These are phyloP conservation scores for Rhogogaster chlorosoma DNA, from an alignment of 2,888 invertebrate genomes.

Conservation along the genomic window DNA sequence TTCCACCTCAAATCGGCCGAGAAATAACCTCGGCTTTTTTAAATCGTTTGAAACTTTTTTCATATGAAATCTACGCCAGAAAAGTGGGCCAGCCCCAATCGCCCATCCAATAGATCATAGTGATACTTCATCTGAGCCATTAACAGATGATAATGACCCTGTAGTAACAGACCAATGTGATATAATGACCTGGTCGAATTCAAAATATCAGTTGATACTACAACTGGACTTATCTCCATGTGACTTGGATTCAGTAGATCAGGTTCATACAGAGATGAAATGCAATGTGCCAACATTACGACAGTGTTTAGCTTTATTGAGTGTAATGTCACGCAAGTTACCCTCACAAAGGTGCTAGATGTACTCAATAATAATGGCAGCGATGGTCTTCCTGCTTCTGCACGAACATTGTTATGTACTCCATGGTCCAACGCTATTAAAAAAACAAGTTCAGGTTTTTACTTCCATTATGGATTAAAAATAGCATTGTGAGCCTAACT, in stretches of 20 bases:
- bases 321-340: background rate
- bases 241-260: background rate
- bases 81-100: background rate
- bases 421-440: background rate
- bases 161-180: background rate
- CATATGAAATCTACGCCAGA: no score
- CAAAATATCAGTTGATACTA: background rate
- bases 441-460: background rate
- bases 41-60: no score
- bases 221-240: background rate
- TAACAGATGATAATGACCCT: background rate
- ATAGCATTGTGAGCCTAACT: background rate
- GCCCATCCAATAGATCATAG: background rate
- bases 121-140: background rate
- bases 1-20: no score
- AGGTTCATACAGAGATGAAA: background rate
- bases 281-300: background rate
- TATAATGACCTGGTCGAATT: background rate
- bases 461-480: constrained; percentile 15
- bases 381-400: background rate
- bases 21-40: no score
- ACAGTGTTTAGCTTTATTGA: background rate
- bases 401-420: background rate
- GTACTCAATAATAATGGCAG: background rate
- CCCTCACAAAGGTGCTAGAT: background rate